Evolutionary conservation across 2,797 vertebrate species (phyloP).

Genomic region (Cichlasoma orientale): DNA sequence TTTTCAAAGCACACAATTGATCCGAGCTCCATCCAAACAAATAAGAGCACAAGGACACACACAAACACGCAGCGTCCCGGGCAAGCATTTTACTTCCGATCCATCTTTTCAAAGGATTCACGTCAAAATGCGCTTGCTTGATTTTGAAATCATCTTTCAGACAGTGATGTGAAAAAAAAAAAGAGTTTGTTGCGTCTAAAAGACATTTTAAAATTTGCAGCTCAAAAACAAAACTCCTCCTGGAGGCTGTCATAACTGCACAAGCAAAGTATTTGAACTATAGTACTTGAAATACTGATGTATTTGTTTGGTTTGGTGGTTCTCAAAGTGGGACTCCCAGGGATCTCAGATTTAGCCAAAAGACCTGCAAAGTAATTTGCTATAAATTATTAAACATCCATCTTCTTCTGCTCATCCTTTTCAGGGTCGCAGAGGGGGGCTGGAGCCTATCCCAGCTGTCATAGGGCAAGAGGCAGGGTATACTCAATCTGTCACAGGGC

Average conservation of each 20-base stretch:
- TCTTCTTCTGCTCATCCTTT: no score
- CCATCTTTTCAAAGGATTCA: conserved; percentile 51
- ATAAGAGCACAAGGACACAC: conserved; percentile 72
- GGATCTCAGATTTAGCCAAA: not conserved
- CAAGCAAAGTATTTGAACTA: not conserved
- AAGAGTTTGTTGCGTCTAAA: no score
- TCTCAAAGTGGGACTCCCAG: not conserved
- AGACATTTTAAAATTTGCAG: no score
- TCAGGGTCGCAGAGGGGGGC: no score
- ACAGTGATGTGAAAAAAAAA: not conserved
- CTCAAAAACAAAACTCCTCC: no score
- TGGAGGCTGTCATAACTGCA: not conserved
- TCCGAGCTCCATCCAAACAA: conserved; percentile 75
- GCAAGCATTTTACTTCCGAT: conserved; percentile 66
- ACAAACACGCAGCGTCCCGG: conserved; percentile 49
- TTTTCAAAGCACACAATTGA: conserved; percentile 71
- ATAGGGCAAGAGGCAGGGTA: no score
- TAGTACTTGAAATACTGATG: not conserved
- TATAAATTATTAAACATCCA: not conserved
- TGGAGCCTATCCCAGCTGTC: no score
- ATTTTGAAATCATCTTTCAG: not conserved
- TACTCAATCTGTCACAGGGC: no score
- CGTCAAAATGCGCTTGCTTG: conserved; percentile 30
- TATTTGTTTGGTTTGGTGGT: not conserved
- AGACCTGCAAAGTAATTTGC: not conserved